Conservation (phyloP, 2,113 vertebrate species). For the Pavo muticus region DNA sequence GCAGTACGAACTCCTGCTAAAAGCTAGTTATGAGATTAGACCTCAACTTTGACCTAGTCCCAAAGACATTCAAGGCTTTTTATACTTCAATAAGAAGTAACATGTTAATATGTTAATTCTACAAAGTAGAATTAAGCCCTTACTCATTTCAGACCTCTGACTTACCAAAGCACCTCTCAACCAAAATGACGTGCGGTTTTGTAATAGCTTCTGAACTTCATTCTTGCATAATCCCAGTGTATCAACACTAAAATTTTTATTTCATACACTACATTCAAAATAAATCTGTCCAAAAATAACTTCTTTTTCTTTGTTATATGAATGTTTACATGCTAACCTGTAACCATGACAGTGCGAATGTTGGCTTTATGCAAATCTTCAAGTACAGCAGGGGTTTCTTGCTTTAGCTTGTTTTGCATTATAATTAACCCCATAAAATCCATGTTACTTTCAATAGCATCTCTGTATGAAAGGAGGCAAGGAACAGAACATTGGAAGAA, state of each 20-base stretch:
- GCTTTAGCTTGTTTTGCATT: slow-evolving; percentile 98
- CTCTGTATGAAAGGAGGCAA: slow-evolving; percentile 76
- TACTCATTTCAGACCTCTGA: not conserved
- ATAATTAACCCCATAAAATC: slow-evolving; percentile 96
- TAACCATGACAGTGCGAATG: slow-evolving; percentile 98
- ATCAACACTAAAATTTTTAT: not conserved
- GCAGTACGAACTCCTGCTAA: not conserved
- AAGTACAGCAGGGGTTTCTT: slow-evolving; percentile 91
- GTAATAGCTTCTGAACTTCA: not conserved
- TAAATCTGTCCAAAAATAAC: not conserved
- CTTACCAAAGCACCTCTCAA: not conserved
- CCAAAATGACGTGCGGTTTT: not conserved
- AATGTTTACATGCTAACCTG: slow-evolving; percentile 81
- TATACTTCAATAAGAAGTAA: not conserved
- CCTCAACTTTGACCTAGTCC: not conserved
- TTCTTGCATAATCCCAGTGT: not conserved
- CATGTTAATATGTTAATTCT: not conserved
- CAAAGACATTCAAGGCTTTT: not conserved
- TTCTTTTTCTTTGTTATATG: not conserved
- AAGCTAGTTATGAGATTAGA: not conserved
- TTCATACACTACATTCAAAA: not conserved
- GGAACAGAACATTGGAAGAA: not conserved
- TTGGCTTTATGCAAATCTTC: slow-evolving; percentile 90
- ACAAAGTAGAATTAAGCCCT: accelerated
- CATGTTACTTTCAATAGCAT: slow-evolving; percentile 94